phyloP scores from a whole-genome alignment of 2,888 invertebrate species.

The Hydrotaea diabolus region DNA sequence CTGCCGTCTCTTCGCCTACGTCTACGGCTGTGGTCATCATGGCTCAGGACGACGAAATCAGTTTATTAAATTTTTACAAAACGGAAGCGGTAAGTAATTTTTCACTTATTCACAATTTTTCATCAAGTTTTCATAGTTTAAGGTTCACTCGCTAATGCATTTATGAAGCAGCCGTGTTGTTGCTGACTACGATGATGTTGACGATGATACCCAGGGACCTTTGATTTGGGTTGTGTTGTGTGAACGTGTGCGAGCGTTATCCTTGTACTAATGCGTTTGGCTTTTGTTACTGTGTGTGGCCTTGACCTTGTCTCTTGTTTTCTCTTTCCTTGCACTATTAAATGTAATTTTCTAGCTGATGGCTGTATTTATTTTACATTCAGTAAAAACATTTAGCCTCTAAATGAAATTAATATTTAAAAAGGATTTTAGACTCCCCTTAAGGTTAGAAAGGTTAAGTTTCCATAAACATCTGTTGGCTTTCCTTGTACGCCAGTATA shows the following conservation, averaged over 20 bases:
- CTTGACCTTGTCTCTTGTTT: conserved; percentile 33
- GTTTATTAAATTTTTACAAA: conserved; percentile 39
- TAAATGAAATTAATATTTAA: no score
- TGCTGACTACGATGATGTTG: neutral
- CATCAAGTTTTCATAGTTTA: conserved; percentile 1
- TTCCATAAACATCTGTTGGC: neutral
- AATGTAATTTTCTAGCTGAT: neutral
- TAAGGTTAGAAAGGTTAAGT: neutral
- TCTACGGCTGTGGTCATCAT: neutral
- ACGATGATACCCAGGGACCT: neutral
- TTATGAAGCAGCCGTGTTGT: neutral
- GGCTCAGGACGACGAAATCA: neutral
- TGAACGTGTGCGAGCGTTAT: neutral
- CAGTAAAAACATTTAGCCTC: no score
- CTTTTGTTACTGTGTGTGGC: conserved; percentile 23
- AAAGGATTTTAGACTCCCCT: no score
- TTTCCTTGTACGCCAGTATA: no score
- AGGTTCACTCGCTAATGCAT: conserved; percentile 15
- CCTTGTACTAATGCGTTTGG: conserved; percentile 35
- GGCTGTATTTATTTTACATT: neutral
- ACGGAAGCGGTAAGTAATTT: conserved; percentile 59
- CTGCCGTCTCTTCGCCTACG: neutral
- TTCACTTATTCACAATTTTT: conserved; percentile 35
- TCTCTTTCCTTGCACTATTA: no score
- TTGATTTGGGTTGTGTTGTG: neutral